Evolutionary conservation across 2,888 invertebrate species (phyloP).

Genomic region (Thereva unica): DNA sequence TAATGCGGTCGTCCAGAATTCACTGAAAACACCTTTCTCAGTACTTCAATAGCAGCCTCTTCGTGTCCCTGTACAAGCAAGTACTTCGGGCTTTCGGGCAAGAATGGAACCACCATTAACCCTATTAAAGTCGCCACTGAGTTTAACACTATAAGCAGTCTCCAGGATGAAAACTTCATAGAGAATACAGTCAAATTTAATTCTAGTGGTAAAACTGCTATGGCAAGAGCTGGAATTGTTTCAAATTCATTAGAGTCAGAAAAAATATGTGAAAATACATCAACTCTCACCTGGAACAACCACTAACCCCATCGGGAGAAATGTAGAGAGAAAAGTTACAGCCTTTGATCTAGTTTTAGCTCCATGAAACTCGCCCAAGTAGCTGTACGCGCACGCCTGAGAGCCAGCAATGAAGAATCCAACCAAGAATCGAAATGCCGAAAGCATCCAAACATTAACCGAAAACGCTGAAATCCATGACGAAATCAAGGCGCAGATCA

Average conservation of each 20-base stretch:
- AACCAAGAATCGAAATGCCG: constrained; percentile 66
- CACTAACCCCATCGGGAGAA: constrained; percentile 63
- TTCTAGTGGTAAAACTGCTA: constrained; percentile 68
- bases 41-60: constrained; percentile 64
- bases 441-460: constrained; percentile 63
- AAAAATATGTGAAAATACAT: too few species aligned
- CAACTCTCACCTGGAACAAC: constrained; percentile 59
- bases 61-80: constrained; percentile 65
- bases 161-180: constrained; percentile 72
- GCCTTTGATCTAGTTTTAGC: constrained; percentile 59
- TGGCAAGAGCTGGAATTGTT: constrained; percentile 63
- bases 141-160: constrained; percentile 70
- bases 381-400: constrained; percentile 64
- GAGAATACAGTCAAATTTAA: constrained; percentile 60
- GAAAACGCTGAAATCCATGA: constrained; percentile 66
- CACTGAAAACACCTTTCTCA: constrained; percentile 64
- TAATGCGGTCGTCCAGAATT: constrained; percentile 59
- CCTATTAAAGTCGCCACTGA: constrained; percentile 68
- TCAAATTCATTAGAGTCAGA: constrained; percentile 24
- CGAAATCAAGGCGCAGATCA: constrained; percentile 61
- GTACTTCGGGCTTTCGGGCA: constrained; percentile 83
- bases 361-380: constrained; percentile 65
- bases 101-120: constrained; percentile 62
- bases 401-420: constrained; percentile 63
- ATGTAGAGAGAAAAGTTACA: constrained; percentile 63